Evolutionary conservation across 2,113 vertebrate species (phyloP).

Genomic region (Hemicordylus capensis): DNA sequence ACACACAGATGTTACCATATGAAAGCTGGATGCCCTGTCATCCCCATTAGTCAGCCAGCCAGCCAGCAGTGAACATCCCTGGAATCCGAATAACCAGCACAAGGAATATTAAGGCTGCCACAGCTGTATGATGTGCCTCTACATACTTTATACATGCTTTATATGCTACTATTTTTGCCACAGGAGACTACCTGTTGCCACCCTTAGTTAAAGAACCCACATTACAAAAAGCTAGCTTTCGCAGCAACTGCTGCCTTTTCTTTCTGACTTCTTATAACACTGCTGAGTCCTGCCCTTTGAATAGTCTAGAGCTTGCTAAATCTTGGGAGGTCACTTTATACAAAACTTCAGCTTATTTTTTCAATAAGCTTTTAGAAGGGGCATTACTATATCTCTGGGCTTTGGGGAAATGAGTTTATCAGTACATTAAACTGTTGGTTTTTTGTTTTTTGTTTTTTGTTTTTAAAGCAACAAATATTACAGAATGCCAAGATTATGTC

Average conservation of each 20-base stretch:
- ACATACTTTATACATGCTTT: too few species aligned
- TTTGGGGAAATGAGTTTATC: conserved; percentile 66
- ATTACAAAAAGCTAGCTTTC: conserved; percentile 26
- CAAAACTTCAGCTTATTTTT: conserved; percentile 49
- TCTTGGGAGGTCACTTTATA: conserved; percentile 57
- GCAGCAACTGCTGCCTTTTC: conserved; percentile 32
- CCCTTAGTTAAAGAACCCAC: neutral
- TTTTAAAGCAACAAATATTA: conserved; percentile 66
- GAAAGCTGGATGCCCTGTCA: neutral
- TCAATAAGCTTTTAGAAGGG: conserved; percentile 58
- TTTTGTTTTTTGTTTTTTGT: too few species aligned
- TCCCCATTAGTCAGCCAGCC: too few species aligned
- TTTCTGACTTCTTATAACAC: neutral
- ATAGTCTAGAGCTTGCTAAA: conserved; percentile 44
- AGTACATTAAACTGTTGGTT: conserved; percentile 68
- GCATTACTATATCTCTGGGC: conserved; percentile 42
- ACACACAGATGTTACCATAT: too few species aligned
- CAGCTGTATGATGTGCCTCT: neutral
- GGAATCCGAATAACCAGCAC: neutral
- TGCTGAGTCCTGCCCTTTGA: conserved; percentile 28
- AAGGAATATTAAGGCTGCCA: neutral
- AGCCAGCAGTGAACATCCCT: neutral
- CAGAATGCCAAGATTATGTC: conserved; percentile 72
- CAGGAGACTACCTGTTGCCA: neutral
- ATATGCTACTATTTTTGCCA: neutral